A percentile compares a stretch with the other conserved stretches of the same genome.
Conservation (phyloP, 2,888 invertebrate genomes). For the Chloromyia formosa region DNA sequence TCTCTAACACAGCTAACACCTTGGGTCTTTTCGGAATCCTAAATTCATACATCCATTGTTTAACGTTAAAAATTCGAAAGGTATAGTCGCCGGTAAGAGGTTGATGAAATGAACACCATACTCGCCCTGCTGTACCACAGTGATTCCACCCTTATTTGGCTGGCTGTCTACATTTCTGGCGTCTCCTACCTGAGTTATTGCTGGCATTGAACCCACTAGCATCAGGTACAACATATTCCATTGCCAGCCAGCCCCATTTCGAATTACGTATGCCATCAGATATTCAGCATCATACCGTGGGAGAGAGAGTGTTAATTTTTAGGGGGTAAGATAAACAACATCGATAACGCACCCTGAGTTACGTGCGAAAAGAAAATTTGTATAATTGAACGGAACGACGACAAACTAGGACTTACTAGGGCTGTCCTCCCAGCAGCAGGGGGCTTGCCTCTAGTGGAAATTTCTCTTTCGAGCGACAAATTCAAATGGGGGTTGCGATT, state of each 20-base stretch:
- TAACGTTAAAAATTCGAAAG: not conserved
- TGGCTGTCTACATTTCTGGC: too few species aligned
- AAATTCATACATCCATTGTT: conserved; percentile 30
- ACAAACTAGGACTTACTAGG: too few species aligned
- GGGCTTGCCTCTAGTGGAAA: not conserved
- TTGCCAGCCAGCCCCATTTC: not conserved
- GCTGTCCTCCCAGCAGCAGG: not conserved
- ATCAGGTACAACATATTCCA: conserved; percentile 27
- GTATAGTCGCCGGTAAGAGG: conserved; percentile 37
- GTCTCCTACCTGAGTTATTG: too few species aligned
- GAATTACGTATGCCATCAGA: conserved; percentile 45
- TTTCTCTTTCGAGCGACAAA: conserved; percentile 4
- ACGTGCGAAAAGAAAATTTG: conserved; percentile 49
- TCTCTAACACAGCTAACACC: too few species aligned
- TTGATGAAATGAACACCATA: not conserved
- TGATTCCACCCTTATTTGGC: too few species aligned
- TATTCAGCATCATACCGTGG: conserved; percentile 23
- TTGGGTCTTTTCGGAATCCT: too few species aligned
- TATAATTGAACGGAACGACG: conserved; percentile 38
- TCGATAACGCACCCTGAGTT: conserved; percentile 46
- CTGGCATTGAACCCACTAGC: not conserved
- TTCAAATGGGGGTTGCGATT: conserved; percentile 27
- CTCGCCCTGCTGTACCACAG: too few species aligned
- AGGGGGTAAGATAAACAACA: conserved; percentile 48
- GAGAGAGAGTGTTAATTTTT: conserved; percentile 48